Evolutionary conservation across 23 tunicate species (phyloP), one percentile per base, ranked within the genome.

Genomic region (Halocynthia aurantium): DNA sequence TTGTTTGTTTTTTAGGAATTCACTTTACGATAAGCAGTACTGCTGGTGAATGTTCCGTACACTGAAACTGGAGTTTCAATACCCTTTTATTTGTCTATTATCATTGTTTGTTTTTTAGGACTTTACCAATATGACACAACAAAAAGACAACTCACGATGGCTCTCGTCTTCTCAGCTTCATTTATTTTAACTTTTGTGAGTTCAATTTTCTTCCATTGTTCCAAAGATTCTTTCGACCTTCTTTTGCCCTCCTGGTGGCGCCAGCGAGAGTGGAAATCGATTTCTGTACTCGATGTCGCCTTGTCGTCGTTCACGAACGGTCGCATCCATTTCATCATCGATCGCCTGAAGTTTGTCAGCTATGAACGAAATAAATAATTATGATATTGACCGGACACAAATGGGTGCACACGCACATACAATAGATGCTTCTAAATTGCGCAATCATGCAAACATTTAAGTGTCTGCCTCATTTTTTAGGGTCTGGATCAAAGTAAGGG

Each of bases 121-220:
- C n/a, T n/a, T n/a, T n/a, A n/a, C n/a, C n/a, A n/a, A n/a, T n/a
- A 31, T 31, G 44, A 31, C 44, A 31, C 44, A 31, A 31, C 44
- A 31, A 31, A 31, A 31, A 31, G 4, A 31, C 44, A 1, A 31
- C 75, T 69, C 52, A 92, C 98, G 74, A 58, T 52, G 7, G 86
- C 82, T 86, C 84, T 92, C 8, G 83, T 49, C 50, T 74, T 82
- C 67, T 86, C 86, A n/a, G 84, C 51, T 67, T 92, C 98, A 20
- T 82, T 82, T 70, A 82, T 22, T 69, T 86, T 82, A 80, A 86
- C 69, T 22, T 76, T 73, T 44, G 83, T 31, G 17, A 92, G 73
- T 55, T 92, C 98, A 40, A 80, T 50, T 50, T 61, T 50, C 52
- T 92, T 92, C 98, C 98, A 92, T 53, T 92, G 88, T 68, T 92